A percentile compares a stretch with the other conserved stretches of the same genome.
Conservation (phyloP, 1,140 invertebrate genomes). For the Neodiprion virginianus region DNA sequence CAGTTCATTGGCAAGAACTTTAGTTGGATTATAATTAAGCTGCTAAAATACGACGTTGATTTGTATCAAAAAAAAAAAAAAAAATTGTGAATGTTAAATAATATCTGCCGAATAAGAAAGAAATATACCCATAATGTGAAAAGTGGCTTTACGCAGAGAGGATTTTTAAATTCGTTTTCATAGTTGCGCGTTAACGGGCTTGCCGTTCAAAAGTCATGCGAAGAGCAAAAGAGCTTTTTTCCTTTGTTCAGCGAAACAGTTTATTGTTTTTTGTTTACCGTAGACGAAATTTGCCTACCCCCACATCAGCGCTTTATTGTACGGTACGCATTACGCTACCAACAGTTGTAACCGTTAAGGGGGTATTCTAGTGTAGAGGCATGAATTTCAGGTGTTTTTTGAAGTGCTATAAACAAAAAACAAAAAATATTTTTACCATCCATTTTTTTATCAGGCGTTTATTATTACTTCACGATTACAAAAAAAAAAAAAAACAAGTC, state of each 20-base stretch:
- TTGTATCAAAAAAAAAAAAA: not conserved
- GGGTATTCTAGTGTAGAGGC: too few relatives aligned
- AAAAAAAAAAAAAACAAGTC: too few relatives aligned
- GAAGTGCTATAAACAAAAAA: too few relatives aligned
- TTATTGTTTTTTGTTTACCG: too few relatives aligned
- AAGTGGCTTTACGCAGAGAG: not conserved
- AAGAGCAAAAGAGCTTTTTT: not conserved
- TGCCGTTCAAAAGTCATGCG: not conserved
- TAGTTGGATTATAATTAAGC: not conserved
- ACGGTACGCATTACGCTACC: too few relatives aligned
- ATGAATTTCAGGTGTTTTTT: too few relatives aligned
- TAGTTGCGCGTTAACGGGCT: not conserved
- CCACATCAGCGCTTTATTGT: too few relatives aligned
- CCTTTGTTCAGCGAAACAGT: not conserved
- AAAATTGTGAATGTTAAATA: not conserved
- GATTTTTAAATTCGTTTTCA: not conserved
- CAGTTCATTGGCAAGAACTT: not conserved
- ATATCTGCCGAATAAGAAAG: not conserved
- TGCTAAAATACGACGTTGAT: not conserved
- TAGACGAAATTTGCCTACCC: too few relatives aligned
- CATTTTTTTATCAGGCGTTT: too few relatives aligned
- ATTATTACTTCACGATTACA: too few relatives aligned
- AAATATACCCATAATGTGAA: not conserved
- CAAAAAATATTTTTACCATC: too few relatives aligned
- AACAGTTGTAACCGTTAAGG: too few relatives aligned